Percentiles rank a stretch among this genome's conserved stretches.
These are phyloP conservation scores for Bombus ignitus DNA, from an alignment of 1,140 invertebrate species.

Conservation along the genomic window DNA sequence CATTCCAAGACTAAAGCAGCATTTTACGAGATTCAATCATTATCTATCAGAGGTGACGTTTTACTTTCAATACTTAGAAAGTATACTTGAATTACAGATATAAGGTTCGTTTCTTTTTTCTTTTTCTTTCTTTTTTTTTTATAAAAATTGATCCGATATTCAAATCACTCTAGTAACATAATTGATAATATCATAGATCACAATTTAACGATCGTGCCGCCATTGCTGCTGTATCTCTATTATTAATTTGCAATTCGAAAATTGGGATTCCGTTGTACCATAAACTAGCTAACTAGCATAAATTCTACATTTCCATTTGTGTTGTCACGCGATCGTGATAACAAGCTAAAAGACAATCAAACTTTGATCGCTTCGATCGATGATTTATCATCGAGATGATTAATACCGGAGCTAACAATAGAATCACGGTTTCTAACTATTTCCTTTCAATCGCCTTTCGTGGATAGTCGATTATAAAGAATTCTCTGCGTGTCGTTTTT, in stretches of 20 bases:
- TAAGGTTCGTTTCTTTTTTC: not conserved
- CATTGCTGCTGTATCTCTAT: not conserved
- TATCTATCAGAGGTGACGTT: not conserved
- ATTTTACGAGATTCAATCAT: not conserved
- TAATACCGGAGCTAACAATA: not conserved
- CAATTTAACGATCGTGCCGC: not conserved
- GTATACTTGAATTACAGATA: not conserved
- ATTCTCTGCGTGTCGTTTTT: not conserved
- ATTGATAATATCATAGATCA: not conserved
- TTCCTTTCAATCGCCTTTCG: slow-evolving; percentile 6
- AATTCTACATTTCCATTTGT: not conserved
- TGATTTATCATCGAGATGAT: not conserved
- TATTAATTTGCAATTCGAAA: not conserved
- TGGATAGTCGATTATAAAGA: slow-evolving; percentile 27
- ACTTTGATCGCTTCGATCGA: not conserved
- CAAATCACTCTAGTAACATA: not conserved
- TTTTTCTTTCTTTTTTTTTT: not conserved
- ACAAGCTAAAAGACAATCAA: slow-evolving; percentile 55
- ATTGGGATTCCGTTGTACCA: not conserved
- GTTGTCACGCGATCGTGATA: not conserved
- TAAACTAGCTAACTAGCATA: not conserved
- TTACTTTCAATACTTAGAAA: not conserved
- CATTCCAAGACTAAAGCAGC: not conserved
- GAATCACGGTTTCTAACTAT: not conserved
- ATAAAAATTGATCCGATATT: not conserved